phyloP scores from a whole-genome alignment of 1,140 invertebrate species.

The Papilio polytes region DNA sequence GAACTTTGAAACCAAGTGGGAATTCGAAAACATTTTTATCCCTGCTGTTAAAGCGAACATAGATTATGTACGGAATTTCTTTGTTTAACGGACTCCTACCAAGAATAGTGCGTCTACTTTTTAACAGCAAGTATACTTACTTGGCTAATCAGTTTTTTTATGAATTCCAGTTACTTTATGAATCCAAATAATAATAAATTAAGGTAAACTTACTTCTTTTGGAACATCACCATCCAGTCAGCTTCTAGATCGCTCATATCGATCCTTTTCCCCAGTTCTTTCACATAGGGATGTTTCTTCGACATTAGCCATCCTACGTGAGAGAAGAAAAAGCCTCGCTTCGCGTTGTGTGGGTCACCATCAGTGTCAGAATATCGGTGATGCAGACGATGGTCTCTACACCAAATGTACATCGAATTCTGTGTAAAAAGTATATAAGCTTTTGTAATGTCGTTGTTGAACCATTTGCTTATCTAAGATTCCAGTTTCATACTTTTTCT shows the following conservation, averaged over 20 bases:
- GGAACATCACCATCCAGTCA: conserved; percentile 90
- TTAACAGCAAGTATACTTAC: too few species aligned
- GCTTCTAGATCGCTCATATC: conserved; percentile 88
- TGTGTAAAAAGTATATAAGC: conserved; percentile 44
- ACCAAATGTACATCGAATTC: conserved; percentile 83
- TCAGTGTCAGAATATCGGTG: conserved; percentile 88
- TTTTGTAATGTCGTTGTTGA: neutral
- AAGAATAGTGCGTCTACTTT: too few species aligned
- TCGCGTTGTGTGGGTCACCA: conserved; percentile 87
- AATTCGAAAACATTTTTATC: too few species aligned
- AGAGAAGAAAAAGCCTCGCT: conserved; percentile 87
- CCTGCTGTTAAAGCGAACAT: too few species aligned
- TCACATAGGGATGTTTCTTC: conserved; percentile 87
- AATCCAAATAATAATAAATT: neutral
- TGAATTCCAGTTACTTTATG: too few species aligned
- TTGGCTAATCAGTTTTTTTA: too few species aligned
- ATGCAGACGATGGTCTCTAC: conserved; percentile 87
- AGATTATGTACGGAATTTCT: too few species aligned
- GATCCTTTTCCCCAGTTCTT: conserved; percentile 85
- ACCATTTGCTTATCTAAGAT: too few species aligned
- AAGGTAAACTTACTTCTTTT: conserved; percentile 84
- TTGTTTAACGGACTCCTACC: too few species aligned
- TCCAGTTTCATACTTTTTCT: too few species aligned
- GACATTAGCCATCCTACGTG: conserved; percentile 88
- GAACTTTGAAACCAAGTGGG: neutral